Evolutionary conservation across 2,797 vertebrate species (phyloP), one percentile per base, ranked within the genome.

Genomic region (Sebastes kiyomatsui): DNA sequence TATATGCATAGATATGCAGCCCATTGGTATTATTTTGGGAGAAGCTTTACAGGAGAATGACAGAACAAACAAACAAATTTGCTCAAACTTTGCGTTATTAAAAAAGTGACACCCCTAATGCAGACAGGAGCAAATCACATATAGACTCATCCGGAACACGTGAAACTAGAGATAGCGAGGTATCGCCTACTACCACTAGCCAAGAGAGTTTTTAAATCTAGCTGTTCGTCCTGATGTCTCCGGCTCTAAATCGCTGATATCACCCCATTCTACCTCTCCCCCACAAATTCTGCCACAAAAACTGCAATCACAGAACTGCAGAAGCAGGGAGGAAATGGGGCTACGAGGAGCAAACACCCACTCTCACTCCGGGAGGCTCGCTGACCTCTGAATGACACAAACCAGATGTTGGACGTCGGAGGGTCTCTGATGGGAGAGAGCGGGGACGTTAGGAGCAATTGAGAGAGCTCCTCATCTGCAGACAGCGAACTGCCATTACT

Each of bases 311-410:
- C 72, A 22, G 73, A 88, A 82, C 67, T 89, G 56, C 83, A 90
- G 86, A 86, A 84, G 68, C 78, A 81, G 75, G 78, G 73, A 89
- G 86, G 87, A 92, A 93, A 91, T 86, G 84, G 76, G 83, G 86
- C 86, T 91, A 90, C 75, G 72, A 84, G 88, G 78, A 89, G 79
- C 67, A 88, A 90, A 93, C 90, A 86, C 90, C 92, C 87, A 90
- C 93, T 86, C 89, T 81, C 90, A 18, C 93, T 85, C 77, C 83
- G 80, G 86, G 92, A 91, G 85, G 75, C 75, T 88, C 14, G 23
- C 70, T 89, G 87, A 91, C 87, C 90, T 89, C 86, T 84, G 59
- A 83, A 73, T 70, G 83, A 66, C 77, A 80, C 81, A 74, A 82
- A 85, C 86, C 91, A 92, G 89, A 91, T 89, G 88, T 80, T 79